phyloP scores from a whole-genome alignment of 2,113 vertebrate genomes.

The Ophiodon elongatus region DNA sequence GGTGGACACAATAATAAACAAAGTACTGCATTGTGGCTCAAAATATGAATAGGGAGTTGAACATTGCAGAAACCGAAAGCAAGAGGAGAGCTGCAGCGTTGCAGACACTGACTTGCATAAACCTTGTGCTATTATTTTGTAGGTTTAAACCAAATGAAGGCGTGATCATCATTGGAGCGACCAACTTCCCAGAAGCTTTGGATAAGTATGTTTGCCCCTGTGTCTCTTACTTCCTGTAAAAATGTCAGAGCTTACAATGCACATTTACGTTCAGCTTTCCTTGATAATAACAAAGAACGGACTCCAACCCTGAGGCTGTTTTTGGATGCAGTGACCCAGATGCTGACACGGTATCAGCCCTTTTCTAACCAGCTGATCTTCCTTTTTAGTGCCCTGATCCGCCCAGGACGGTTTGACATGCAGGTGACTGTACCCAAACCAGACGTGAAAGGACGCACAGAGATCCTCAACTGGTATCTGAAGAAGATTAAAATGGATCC shows the following conservation, averaged over 20 bases:
- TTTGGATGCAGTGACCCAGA: not conserved
- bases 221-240: not conserved
- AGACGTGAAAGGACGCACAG: slow-evolving; percentile 95
- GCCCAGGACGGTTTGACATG: slow-evolving; percentile 98
- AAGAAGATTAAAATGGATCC: slow-evolving; percentile 97
- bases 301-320: not conserved
- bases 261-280: not conserved
- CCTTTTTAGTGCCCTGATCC: slow-evolving; percentile 90
- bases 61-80: not conserved
- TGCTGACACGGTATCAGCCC: not conserved
- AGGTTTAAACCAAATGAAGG: slow-evolving; percentile 99
- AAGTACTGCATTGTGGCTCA: not conserved
- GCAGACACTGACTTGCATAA: not conserved
- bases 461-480: slow-evolving; percentile 98
- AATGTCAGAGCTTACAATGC: not conserved
- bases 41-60: not conserved
- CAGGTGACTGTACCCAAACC: slow-evolving; percentile 98
- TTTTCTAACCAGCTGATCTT: not conserved
- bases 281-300: not conserved
- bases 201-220: slow-evolving; percentile 90
- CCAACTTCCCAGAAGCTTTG: slow-evolving; percentile 97
- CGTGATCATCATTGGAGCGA: slow-evolving; percentile 98
- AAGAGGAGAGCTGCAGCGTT: not conserved
- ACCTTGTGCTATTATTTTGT: slow-evolving; percentile 11
- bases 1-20: not conserved